Evolutionary conservation across 2,113 vertebrate genomes (phyloP).

Genomic region (Vulpes ferrilata): DNA sequence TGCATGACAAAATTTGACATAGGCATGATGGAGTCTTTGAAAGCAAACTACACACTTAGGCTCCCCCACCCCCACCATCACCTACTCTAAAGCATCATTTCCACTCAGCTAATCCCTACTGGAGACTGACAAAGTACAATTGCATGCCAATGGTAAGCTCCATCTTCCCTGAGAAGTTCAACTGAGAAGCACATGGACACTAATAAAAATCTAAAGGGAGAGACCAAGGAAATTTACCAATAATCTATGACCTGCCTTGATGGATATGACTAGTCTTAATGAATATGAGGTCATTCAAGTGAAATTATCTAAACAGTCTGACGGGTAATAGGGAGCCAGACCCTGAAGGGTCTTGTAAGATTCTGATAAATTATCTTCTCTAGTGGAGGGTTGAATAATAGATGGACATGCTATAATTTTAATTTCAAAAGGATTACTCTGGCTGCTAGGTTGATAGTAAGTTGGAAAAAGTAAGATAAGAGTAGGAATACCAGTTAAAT

Average conservation of each 20-base stretch:
- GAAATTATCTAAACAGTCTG: neutral
- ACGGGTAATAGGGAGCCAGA: neutral
- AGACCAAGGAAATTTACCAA: neutral
- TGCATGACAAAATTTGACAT: neutral
- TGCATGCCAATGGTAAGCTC: neutral
- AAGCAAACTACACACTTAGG: neutral
- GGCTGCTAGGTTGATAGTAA: neutral
- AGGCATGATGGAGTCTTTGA: neutral
- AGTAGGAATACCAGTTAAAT: neutral
- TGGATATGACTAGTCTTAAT: neutral
- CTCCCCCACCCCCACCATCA: neutral
- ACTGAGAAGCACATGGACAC: neutral
- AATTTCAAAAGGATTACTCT: neutral
- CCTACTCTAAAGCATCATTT: neutral
- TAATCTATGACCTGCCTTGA: neutral
- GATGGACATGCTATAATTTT: neutral
- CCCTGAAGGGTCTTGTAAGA: neutral
- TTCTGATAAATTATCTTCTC: neutral
- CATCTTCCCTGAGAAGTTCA: neutral
- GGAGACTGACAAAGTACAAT: neutral
- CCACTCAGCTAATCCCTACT: neutral
- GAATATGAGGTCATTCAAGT: neutral
- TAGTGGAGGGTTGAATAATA: neutral
- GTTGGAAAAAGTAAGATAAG: neutral
- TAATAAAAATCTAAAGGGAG: neutral